A percentile compares a stretch with the other conserved stretches of the same genome.
phyloP scores from a whole-genome alignment of 2,113 vertebrate species.

The Hylia prasina region DNA sequence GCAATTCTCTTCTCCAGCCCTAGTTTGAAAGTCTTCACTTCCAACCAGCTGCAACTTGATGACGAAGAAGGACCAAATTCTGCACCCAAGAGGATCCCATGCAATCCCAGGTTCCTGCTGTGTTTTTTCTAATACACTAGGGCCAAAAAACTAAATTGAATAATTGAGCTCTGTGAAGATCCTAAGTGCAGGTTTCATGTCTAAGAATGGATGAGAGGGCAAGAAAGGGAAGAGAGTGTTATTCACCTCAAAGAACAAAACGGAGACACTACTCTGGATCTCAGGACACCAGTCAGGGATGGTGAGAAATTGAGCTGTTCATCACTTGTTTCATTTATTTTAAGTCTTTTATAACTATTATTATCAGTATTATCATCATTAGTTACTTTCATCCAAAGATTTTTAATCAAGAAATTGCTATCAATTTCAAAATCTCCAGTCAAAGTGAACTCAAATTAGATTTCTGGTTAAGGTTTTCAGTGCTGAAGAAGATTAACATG shows the following conservation, averaged over 20 bases:
- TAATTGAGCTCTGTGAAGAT: neutral
- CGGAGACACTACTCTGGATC: neutral
- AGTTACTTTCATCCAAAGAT: neutral
- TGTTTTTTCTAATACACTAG: neutral
- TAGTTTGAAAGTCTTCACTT: neutral
- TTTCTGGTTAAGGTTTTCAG: neutral
- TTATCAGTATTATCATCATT: neutral
- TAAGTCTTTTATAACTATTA: neutral
- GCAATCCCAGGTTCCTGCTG: neutral
- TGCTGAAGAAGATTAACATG: neutral
- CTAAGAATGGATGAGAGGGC: neutral
- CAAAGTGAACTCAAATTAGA: neutral
- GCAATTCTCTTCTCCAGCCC: neutral
- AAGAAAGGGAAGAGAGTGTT: neutral
- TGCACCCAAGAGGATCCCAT: neutral
- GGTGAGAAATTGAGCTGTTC: neutral
- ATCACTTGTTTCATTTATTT: neutral
- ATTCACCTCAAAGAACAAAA: neutral
- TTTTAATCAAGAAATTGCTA: neutral
- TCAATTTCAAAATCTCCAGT: neutral
- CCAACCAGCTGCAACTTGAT: neutral
- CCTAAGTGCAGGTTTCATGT: neutral
- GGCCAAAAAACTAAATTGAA: neutral
- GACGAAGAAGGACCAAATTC: neutral
- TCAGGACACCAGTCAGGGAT: fast-evolving